These are phyloP conservation scores for Oscheius sp. DNA, from an alignment of 2,888 invertebrate species.

Conservation along the genomic window DNA sequence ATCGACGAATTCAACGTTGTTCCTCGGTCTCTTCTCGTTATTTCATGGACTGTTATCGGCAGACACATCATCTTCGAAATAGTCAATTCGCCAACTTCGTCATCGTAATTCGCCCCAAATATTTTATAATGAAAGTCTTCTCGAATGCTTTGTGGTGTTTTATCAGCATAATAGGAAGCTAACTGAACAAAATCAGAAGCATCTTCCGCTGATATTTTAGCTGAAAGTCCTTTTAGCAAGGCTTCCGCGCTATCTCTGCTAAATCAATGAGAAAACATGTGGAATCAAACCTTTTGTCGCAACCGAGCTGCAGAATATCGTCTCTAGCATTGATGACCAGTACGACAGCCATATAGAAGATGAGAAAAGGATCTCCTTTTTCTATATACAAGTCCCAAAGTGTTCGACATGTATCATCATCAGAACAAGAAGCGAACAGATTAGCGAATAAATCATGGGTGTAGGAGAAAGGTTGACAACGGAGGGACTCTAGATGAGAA, in stretches of 20 bases:
- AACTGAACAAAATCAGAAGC: conserved; percentile 94
- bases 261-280: conserved; percentile 4
- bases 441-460: conserved; percentile 57
- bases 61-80: conserved; percentile 80
- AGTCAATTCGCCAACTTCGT: conserved; percentile 61
- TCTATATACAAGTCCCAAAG: conserved; percentile 66
- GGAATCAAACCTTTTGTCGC: conserved; percentile 26
- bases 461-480: conserved; percentile 80
- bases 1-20: conserved; percentile 2
- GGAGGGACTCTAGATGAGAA: conserved; percentile 92
- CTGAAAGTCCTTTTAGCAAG: conserved; percentile 61
- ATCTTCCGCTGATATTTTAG: conserved; percentile 88
- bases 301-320: conserved; percentile 30
- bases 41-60: conserved; percentile 91
- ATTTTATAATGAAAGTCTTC: conserved; percentile 73
- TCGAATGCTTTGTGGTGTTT: conserved; percentile 76
- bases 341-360: conserved; percentile 91
- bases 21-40: conserved; percentile 78
- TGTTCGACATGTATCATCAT: conserved; percentile 44
- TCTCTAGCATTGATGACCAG: conserved; percentile 89
- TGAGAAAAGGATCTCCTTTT: conserved; percentile 87
- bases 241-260: conserved; percentile 37
- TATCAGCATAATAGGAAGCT: conserved; percentile 91
- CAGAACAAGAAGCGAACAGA: conserved; percentile 51
- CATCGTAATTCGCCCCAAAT: conserved; percentile 72